Evolutionary conservation across 92 coral and sea anemone species (phyloP).

Genomic region (Montipora capitata): DNA sequence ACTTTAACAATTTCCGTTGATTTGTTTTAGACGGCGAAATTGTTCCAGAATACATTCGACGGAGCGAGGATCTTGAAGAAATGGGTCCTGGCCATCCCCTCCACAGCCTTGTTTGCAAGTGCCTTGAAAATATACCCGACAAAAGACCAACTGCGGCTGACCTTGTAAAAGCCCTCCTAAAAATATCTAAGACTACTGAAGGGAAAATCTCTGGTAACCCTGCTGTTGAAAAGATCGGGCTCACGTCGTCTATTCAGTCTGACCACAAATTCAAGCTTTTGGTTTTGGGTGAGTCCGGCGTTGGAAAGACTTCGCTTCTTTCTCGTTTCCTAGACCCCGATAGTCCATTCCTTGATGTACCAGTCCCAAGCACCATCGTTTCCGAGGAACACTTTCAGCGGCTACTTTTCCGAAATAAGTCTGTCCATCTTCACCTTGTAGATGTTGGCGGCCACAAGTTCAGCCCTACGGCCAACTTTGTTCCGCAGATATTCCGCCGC

Average conservation of each 20-base stretch:
- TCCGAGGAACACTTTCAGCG: constrained; percentile 85
- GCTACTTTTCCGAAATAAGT: constrained; percentile 78
- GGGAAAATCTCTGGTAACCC: constrained; percentile 2
- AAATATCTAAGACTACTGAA: constrained; percentile 32
- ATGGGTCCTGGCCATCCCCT: constrained; percentile 89
- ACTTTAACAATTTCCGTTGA: neutral
- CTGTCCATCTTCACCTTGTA: constrained; percentile 85
- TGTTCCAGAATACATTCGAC: constrained; percentile 80
- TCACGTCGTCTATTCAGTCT: constrained; percentile 22
- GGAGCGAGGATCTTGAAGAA: constrained; percentile 79
- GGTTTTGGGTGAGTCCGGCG: constrained; percentile 81
- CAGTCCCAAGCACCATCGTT: constrained; percentile 39
- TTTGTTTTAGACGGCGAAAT: constrained; percentile 78
- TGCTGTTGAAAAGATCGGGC: constrained; percentile 10
- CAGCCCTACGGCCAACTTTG: constrained; percentile 37
- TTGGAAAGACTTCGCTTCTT: constrained; percentile 87
- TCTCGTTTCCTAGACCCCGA: constrained; percentile 73
- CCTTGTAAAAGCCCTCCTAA: constrained; percentile 52
- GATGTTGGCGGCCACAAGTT: constrained; percentile 79
- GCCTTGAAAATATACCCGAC: constrained; percentile 81
- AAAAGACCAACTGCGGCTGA: constrained; percentile 76
- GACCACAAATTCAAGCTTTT: constrained; percentile 86
- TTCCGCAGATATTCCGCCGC: constrained; percentile 82
- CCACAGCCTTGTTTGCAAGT: constrained; percentile 69
- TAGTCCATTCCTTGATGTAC: constrained; percentile 19